phyloP scores from a whole-genome alignment of 2,113 vertebrate genomes.

The Electrona antarctica region DNA sequence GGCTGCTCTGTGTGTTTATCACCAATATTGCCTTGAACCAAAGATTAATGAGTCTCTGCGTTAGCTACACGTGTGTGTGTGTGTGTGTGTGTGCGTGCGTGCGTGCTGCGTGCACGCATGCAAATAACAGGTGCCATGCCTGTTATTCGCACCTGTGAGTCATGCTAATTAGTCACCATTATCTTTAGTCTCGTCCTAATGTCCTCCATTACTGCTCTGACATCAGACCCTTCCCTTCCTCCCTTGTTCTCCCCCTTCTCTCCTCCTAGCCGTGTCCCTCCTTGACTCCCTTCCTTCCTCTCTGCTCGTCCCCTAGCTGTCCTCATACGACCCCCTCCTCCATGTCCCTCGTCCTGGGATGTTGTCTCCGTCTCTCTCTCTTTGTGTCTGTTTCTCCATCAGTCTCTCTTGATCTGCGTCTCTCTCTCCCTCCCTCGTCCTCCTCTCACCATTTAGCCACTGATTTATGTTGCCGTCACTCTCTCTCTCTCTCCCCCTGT shows the following conservation, averaged over 20 bases:
- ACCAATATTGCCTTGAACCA: slow-evolving; percentile 8
- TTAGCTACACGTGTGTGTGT: neutral
- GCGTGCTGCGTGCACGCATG: slow-evolving; percentile 28
- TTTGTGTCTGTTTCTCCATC: too few relatives aligned
- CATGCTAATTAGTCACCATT: slow-evolving; percentile 39
- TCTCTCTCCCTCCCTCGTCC: neutral
- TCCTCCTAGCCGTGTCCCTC: neutral
- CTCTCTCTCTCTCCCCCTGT: neutral
- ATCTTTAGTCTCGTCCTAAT: neutral
- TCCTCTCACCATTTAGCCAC: neutral
- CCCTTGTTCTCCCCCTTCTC: neutral
- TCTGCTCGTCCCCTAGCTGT: neutral
- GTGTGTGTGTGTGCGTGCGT: neutral
- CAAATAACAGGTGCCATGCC: slow-evolving; percentile 21
- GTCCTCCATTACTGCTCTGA: neutral
- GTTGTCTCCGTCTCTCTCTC: too few relatives aligned
- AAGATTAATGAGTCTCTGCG: neutral
- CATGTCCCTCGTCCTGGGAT: too few relatives aligned
- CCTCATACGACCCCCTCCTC: too few relatives aligned
- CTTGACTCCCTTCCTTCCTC: neutral
- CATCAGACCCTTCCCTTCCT: neutral
- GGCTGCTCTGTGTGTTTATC: neutral
- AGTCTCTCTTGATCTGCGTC: too few relatives aligned
- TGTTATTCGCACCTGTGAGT: slow-evolving; percentile 54
- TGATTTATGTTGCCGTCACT: neutral